A percentile compares a stretch with the other conserved stretches of the same genome.
These are phyloP conservation scores for Notoglanidium macrostoma DNA, from an alignment of 2,797 vertebrate species.

Conservation along the genomic window DNA sequence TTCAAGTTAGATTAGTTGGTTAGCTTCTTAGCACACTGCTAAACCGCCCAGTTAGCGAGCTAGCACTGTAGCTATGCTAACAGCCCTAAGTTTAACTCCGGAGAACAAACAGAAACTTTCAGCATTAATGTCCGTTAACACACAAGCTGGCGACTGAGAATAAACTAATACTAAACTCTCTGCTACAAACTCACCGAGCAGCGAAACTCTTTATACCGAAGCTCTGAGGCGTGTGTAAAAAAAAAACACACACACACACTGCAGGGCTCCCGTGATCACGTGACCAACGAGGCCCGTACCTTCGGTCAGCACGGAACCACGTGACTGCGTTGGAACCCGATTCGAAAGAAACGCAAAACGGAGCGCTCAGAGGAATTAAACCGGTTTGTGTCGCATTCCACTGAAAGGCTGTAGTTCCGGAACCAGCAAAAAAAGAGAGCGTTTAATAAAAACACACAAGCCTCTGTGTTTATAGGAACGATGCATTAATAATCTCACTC, in stretches of 20 bases:
- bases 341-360: not conserved
- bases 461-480: too few relatives aligned
- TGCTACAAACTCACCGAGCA: not conserved
- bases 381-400: not conserved
- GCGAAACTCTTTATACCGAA: not conserved
- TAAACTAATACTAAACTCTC: not conserved
- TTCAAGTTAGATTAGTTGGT: too few relatives aligned
- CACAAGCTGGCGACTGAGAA: not conserved
- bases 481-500: too few relatives aligned
- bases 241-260: not conserved
- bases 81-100: not conserved
- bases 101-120: not conserved
- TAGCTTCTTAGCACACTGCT: not conserved
- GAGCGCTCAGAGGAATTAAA: not conserved
- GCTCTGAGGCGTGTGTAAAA: not conserved
- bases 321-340: not conserved
- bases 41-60: not conserved
- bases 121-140: not conserved
- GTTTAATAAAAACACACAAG: too few relatives aligned
- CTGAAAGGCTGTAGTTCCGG: too few relatives aligned
- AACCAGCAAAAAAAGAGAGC: too few relatives aligned
- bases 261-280: not conserved
- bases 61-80: not conserved
- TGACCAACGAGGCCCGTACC: constrained; percentile 63
- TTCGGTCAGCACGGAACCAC: not conserved